Base-by-base conservation (phyloP, 2,113 vertebrate genomes). In the Poecilia latipinna region DNA sequence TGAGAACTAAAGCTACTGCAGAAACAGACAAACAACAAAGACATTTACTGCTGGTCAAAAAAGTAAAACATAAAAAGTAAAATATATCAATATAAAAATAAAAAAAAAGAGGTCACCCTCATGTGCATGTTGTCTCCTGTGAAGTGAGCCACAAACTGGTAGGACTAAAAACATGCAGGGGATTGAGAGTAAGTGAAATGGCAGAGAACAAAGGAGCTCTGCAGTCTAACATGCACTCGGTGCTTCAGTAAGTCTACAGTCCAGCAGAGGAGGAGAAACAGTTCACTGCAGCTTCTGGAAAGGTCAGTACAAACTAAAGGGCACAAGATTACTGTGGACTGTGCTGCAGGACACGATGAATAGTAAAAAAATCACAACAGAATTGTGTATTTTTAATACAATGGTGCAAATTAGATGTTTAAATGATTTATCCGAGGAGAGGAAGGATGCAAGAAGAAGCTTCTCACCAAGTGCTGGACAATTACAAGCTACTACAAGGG, bases 201-300 rank as follows among this genome's bases (percentile, higher is more conserved):
- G 19, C 48, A 51, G 17, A 51, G 60, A 70, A 90, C 72, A 39
- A 63, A 68, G 67, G 31, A 83, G 70, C 80, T 85, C 83, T 79
- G 83, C 72, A 64, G 76, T 81, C 80, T 76, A 76, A 84, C 94
- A 94, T 94, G 92, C 94, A 81, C 69, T 82, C 74, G 10, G 84
- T 79, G 77, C 68, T 61, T 84, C 37, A 37, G 72, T 86, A 82
- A 83, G 65, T 81, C 87, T 82, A 90, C 26, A n/a, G 89, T 82
- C 92, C 92, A 94, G 94, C 92, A 93, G 88, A 90, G 83, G 92
- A 92, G 79, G 92, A 93, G 91, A 90, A 86, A 82, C 86, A 22
- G 74, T 70, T 84, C 72, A 64, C 68, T 80, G 73, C 68, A 86
- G 78, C 83, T 77, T 87, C 80, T 19, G 26, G 1, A 29, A 61